Percentiles rank a stretch among this genome's conserved stretches.
Evolutionary conservation across 2,888 invertebrate genomes (phyloP).

Genomic region (Drosophila hamatofila): DNA sequence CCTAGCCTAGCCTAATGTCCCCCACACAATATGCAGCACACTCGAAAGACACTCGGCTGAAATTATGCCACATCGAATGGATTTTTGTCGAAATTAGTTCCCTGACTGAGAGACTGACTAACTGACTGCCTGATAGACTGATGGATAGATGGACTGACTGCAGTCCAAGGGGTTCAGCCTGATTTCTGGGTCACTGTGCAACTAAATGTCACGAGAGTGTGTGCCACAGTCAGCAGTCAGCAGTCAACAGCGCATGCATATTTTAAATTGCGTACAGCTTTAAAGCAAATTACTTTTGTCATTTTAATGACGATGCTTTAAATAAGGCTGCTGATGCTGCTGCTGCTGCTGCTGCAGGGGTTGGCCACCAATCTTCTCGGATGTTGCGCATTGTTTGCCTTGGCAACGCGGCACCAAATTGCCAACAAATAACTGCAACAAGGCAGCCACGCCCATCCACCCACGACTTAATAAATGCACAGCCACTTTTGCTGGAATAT

Average conservation of each 20-base stretch:
- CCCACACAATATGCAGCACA: constrained; percentile 18
- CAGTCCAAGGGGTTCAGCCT: constrained; percentile 41
- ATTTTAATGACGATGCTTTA: constrained; percentile 67
- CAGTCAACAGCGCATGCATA: constrained; percentile 40
- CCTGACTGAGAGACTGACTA: constrained; percentile 4
- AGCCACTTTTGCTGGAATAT: constrained; percentile 31
- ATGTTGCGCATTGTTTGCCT: constrained; percentile 58
- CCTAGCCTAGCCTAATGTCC: constrained; percentile 24
- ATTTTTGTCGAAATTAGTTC: constrained; percentile 59
- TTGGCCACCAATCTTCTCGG: constrained; percentile 44
- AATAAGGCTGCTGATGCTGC: constrained; percentile 23
- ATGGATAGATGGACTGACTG: constrained; percentile 4
- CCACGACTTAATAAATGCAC: constrained; percentile 52
- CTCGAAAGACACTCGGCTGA: constrained; percentile 17
- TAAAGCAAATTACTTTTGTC: constrained; percentile 75
- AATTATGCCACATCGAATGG: constrained; percentile 59
- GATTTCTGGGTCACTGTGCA: constrained; percentile 60
- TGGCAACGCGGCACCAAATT: constrained; percentile 46
- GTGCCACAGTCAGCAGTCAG: constrained; percentile 12
- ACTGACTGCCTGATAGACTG: background rate
- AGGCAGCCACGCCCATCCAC: constrained; percentile 20
- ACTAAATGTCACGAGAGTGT: constrained; percentile 54
- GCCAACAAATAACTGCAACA: constrained; percentile 42
- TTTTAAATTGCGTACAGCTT: constrained; percentile 66
- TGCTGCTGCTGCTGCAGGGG: constrained; percentile 13